Evolutionary conservation across 1,140 invertebrate genomes (phyloP).

Genomic region (Pseudomyrmex sp.): DNA sequence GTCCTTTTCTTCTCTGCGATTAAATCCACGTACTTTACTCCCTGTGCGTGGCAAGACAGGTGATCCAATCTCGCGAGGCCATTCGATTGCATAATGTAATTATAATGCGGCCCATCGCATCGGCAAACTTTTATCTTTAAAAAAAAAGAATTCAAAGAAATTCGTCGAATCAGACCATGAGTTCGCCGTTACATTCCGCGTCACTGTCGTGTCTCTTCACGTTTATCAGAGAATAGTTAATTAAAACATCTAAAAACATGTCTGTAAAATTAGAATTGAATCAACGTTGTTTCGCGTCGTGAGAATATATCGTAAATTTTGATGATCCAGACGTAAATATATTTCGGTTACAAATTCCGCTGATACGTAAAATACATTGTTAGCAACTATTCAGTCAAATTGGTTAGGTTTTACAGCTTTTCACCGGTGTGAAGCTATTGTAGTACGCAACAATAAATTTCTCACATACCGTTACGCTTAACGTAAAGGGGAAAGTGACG

Average conservation of each 20-base stretch:
- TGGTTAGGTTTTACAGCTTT: neutral
- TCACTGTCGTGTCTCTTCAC: neutral
- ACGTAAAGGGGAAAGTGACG: slow-evolving; percentile 15
- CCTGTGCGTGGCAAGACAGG: slow-evolving; percentile 18
- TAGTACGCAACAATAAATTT: neutral
- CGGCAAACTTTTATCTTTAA: slow-evolving; percentile 37
- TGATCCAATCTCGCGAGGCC: slow-evolving; percentile 27
- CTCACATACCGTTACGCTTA: slow-evolving; percentile 18
- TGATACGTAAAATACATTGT: too few species aligned
- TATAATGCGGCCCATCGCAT: slow-evolving; percentile 28
- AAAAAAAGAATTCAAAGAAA: neutral
- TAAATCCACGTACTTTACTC: neutral
- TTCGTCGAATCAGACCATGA: neutral
- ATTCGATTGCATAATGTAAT: slow-evolving; percentile 37
- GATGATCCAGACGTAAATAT: neutral
- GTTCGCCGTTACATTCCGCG: neutral
- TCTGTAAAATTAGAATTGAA: neutral
- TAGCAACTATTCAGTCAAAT: too few species aligned
- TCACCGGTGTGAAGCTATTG: neutral
- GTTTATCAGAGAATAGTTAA: neutral
- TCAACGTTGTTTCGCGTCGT: neutral
- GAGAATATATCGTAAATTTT: neutral
- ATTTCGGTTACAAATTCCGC: neutral
- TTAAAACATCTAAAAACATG: neutral
- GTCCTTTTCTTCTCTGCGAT: slow-evolving; percentile 32